These are phyloP conservation scores for Phataginus tricuspis DNA, from an alignment of 2,797 vertebrate genomes.

Conservation along the genomic window DNA sequence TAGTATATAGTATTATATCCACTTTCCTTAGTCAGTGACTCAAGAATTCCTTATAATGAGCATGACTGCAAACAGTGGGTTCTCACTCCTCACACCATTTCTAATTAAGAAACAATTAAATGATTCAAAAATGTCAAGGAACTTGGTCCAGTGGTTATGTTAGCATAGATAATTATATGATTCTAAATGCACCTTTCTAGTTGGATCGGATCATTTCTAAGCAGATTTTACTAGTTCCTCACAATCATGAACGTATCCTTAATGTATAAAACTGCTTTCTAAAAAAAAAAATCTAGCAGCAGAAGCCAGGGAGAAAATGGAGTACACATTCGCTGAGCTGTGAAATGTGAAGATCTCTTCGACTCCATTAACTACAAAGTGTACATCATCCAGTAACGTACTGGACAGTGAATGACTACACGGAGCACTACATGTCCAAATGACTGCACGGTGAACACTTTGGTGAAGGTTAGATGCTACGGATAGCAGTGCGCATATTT, in stretches of 20 bases:
- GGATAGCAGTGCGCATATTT: slow-evolving; percentile 43
- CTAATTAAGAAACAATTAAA: slow-evolving; percentile 59
- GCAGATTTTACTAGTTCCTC: slow-evolving; percentile 50
- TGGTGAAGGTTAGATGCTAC: neutral
- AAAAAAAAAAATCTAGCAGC: slow-evolving; percentile 44
- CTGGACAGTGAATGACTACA: slow-evolving; percentile 60
- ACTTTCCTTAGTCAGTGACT: slow-evolving; percentile 78
- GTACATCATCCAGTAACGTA: slow-evolving; percentile 61
- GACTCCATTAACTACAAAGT: slow-evolving; percentile 79
- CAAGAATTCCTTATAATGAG: slow-evolving; percentile 66
- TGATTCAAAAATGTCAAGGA: slow-evolving; percentile 54
- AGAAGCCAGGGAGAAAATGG: slow-evolving; percentile 70
- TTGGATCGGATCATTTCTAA: neutral
- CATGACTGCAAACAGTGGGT: neutral
- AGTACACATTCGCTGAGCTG: slow-evolving; percentile 71
- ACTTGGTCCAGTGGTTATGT: slow-evolving; percentile 40
- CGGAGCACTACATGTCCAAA: neutral
- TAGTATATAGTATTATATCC: slow-evolving; percentile 68
- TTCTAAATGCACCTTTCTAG: slow-evolving; percentile 25
- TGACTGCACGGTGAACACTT: slow-evolving; percentile 39
- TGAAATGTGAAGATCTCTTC: slow-evolving; percentile 80
- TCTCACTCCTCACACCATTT: neutral
- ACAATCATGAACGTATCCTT: slow-evolving; percentile 43
- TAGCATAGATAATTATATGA: slow-evolving; percentile 55
- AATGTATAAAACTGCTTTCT: slow-evolving; percentile 61